A percentile compares a stretch with the other conserved stretches of the same genome.
phyloP scores from a whole-genome alignment of 1,140 invertebrate species.

The Drosophila albomicans region DNA sequence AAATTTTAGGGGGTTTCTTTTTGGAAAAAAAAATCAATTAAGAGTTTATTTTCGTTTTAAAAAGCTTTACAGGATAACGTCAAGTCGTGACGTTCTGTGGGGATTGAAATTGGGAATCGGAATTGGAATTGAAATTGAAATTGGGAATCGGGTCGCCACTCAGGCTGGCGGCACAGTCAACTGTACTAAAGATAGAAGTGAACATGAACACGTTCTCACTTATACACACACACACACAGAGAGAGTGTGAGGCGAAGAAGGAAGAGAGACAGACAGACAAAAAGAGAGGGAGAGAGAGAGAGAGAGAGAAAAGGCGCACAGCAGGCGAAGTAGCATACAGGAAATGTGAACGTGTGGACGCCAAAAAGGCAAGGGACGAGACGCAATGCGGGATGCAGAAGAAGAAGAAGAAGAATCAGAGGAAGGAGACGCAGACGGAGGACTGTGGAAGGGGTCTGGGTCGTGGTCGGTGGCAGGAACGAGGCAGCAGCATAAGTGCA shows the following conservation, averaged over 20 bases:
- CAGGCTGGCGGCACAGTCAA: conserved; percentile 51
- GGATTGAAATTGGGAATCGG: no score
- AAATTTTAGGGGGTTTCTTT: no score
- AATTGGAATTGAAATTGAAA: conserved; percentile 22
- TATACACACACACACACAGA: conserved; percentile 32
- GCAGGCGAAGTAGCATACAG: conserved; percentile 59
- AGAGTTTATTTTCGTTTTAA: no score
- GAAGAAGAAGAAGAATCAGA: no score
- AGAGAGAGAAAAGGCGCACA: conserved; percentile 17
- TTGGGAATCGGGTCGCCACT: conserved; percentile 39
- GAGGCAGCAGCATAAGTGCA: conserved; percentile 55
- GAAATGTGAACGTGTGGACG: conserved; percentile 62
- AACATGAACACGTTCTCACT: conserved; percentile 70
- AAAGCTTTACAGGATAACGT: no score
- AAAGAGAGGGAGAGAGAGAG: conserved; percentile 6
- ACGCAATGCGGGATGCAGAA: conserved; percentile 9
- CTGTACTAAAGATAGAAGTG: conserved; percentile 77
- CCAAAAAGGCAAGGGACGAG: conserved; percentile 31
- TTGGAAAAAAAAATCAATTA: no score
- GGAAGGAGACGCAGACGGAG: no score
- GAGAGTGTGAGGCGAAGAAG: conserved; percentile 9
- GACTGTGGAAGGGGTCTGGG: background rate
- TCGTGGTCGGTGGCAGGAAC: background rate
- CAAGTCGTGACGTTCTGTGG: no score
- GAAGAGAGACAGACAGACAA: conserved; percentile 1